These are phyloP conservation scores for Amyelois transitella DNA, from an alignment of 1,140 invertebrate genomes.

Conservation along the genomic window DNA sequence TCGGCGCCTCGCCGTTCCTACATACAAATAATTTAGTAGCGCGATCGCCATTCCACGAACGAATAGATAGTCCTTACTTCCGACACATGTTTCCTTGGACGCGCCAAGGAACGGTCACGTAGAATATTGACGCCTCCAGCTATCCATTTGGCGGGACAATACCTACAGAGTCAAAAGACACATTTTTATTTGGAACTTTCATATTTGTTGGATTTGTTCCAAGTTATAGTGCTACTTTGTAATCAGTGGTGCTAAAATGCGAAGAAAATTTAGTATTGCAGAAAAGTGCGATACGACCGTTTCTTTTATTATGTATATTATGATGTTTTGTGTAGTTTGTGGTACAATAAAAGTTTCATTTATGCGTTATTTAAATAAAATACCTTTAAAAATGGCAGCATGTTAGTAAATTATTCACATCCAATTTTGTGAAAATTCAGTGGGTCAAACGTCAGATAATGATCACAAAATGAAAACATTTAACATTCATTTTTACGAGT, in stretches of 20 bases:
- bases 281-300: too few species aligned
- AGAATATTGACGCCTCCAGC: slow-evolving; percentile 68
- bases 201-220: slow-evolving; percentile 1
- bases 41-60: slow-evolving; percentile 55
- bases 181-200: slow-evolving; percentile 27
- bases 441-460: background rate
- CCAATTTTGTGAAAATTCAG: background rate
- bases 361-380: too few species aligned
- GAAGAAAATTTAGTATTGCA: too few species aligned
- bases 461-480: background rate
- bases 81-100: slow-evolving; percentile 66
- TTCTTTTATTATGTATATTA: too few species aligned
- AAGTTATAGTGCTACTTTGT: background rate
- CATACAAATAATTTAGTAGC: slow-evolving; percentile 56
- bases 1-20: slow-evolving; percentile 25
- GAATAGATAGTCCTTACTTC: slow-evolving; percentile 68
- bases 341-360: too few species aligned
- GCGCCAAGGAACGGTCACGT: slow-evolving; percentile 59
- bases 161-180: slow-evolving; percentile 28
- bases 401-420: too few species aligned
- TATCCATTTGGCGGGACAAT: slow-evolving; percentile 30
- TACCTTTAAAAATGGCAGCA: too few species aligned
- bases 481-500: too few species aligned
- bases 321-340: too few species aligned
- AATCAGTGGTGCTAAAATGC: background rate